Conservation (phyloP, 1,140 invertebrate species). For the Rhopalosiphum padi region DNA sequence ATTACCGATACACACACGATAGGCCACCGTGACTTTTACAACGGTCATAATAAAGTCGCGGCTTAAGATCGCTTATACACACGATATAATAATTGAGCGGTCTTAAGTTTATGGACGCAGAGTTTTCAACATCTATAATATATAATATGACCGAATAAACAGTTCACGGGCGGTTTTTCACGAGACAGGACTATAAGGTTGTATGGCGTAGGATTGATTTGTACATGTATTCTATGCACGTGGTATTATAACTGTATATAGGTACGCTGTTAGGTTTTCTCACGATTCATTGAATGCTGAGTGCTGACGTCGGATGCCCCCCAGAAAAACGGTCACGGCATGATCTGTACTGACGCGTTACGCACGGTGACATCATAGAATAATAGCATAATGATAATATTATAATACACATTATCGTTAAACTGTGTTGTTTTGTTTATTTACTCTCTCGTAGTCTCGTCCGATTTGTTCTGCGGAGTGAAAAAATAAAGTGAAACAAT, state of each 20-base stretch:
- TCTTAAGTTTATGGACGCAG: no score
- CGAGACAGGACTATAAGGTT: neutral
- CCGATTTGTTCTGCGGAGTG: slow-evolving; percentile 15
- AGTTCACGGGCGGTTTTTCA: neutral
- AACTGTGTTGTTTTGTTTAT: slow-evolving; percentile 14
- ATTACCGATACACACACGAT: neutral
- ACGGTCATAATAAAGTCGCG: neutral
- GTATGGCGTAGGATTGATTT: neutral
- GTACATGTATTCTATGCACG: neutral
- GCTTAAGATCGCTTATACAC: neutral
- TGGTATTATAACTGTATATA: neutral
- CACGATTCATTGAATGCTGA: slow-evolving; percentile 30
- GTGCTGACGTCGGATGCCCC: neutral
- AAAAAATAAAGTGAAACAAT: slow-evolving; percentile 43
- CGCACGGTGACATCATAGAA: slow-evolving; percentile 19
- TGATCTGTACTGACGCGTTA: neutral
- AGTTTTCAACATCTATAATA: neutral
- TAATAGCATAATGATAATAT: neutral
- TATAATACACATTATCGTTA: slow-evolving; percentile 12
- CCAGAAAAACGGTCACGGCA: slow-evolving; percentile 8
- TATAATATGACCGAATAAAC: neutral
- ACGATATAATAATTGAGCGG: neutral
- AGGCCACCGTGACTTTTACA: neutral
- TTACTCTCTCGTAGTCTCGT: slow-evolving; percentile 19
- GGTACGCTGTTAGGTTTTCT: neutral